Evolutionary conservation across 1,140 invertebrate species (phyloP).

Genomic region (Drosophila miranda): DNA sequence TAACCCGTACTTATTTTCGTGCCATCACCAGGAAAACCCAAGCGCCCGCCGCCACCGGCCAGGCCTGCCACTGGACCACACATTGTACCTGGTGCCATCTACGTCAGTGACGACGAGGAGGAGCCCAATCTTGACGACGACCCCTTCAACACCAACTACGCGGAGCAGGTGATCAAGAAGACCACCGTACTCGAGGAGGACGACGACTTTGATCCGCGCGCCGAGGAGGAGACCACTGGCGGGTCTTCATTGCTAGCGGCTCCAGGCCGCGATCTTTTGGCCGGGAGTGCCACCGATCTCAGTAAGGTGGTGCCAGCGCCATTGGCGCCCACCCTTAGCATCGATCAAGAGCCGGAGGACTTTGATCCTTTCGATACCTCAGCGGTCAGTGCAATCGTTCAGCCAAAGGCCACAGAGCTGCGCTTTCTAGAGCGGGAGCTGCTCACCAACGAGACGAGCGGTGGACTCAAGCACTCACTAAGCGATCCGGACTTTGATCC

Average conservation of each 20-base stretch:
- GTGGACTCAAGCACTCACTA: constrained; percentile 83
- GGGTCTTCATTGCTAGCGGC: constrained; percentile 25
- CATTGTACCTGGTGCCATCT: constrained; percentile 71
- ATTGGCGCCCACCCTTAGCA: constrained; percentile 84
- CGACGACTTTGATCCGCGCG: constrained; percentile 87
- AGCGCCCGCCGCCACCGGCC: constrained; percentile 46
- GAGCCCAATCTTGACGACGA: constrained; percentile 83
- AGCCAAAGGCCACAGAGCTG: constrained; percentile 89
- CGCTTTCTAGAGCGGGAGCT: constrained; percentile 91
- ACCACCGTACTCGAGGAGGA: constrained; percentile 87
- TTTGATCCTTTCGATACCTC: constrained; percentile 94
- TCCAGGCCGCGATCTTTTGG: constrained; percentile 85
- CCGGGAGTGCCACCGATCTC: constrained; percentile 89
- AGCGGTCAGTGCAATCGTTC: constrained; percentile 86
- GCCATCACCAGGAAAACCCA: constrained; percentile 44
- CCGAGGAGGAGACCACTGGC: constrained; percentile 83
- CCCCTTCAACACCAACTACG: constrained; percentile 94
- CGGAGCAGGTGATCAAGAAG: constrained; percentile 88
- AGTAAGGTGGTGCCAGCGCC: constrained; percentile 87
- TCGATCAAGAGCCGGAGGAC: constrained; percentile 84
- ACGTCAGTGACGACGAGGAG: constrained; percentile 83
- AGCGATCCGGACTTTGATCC: constrained; percentile 91
- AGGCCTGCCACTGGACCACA: constrained; percentile 81
- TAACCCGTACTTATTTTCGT: not conserved
- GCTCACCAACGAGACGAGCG: constrained; percentile 82